phyloP scores from a whole-genome alignment of 2,797 vertebrate genomes.

The Lycodopsis pacificus region DNA sequence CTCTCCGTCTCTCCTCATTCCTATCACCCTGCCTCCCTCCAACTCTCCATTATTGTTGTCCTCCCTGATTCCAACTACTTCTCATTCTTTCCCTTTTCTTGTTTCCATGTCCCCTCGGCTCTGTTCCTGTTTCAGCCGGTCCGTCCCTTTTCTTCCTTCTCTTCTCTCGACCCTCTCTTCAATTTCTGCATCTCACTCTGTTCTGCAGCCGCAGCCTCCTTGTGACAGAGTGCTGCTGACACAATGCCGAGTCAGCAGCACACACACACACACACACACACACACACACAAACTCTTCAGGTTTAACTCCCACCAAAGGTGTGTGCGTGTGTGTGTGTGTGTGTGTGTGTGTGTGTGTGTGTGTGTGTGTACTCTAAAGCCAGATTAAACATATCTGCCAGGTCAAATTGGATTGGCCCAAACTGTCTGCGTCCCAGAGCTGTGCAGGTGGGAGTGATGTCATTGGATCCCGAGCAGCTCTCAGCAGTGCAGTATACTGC shows the following conservation, averaged over 20 bases:
- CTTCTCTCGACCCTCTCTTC: slow-evolving; percentile 18
- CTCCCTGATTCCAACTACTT: slow-evolving; percentile 6
- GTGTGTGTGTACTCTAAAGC: background rate
- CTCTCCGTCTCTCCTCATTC: slow-evolving; percentile 37
- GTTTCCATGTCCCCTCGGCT: background rate
- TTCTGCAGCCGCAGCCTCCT: slow-evolving; percentile 58
- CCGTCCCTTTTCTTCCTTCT: slow-evolving; percentile 1
- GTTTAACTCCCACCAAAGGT: slow-evolving; percentile 1
- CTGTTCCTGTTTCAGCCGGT: background rate
- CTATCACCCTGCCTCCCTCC: slow-evolving; percentile 22
- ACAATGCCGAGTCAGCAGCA: slow-evolving; percentile 77
- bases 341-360: too few species aligned
- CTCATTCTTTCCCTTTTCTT: background rate
- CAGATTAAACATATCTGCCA: slow-evolving; percentile 34
- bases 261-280: slow-evolving; percentile 6
- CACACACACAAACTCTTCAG: slow-evolving; percentile 17
- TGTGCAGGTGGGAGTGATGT: slow-evolving; percentile 43
- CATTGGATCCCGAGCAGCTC: slow-evolving; percentile 17
- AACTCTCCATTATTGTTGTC: slow-evolving; percentile 22
- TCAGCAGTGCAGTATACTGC: background rate
- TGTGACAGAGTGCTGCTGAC: slow-evolving; percentile 73
- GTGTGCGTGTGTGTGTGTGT: too few species aligned
- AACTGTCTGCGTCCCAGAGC: slow-evolving; percentile 28
- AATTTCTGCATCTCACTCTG: slow-evolving; percentile 39
- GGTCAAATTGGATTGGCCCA: slow-evolving; percentile 18